These are phyloP conservation scores for Meiosimyza decipiens DNA, from an alignment of 2,888 invertebrate species.

Conservation along the genomic window DNA sequence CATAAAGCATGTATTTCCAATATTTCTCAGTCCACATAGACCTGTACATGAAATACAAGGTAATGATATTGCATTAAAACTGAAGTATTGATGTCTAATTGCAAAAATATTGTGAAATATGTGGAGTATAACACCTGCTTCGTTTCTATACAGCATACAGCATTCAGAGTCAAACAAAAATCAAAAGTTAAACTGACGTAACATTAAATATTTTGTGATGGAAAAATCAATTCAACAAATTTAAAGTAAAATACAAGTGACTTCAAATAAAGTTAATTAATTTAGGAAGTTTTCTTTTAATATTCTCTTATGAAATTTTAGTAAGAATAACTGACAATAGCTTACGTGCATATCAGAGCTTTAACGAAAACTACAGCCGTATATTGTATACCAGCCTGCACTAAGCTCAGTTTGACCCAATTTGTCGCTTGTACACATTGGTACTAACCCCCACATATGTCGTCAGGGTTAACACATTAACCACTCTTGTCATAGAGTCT, in stretches of 20 bases:
- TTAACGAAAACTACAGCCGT: too few species aligned
- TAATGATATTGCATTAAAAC: not conserved
- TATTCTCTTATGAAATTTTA: too few species aligned
- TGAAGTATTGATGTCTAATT: not conserved
- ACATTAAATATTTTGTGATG: conserved; percentile 18
- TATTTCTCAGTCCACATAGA: conserved; percentile 89
- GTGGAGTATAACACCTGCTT: conserved; percentile 36
- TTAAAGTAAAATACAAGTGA: not conserved
- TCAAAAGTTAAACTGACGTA: conserved; percentile 35
- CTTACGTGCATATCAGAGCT: too few species aligned
- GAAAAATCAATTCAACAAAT: not conserved
- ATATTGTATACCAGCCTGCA: too few species aligned
- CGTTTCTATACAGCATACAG: conserved; percentile 44
- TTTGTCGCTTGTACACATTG: too few species aligned
- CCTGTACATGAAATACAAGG: conserved; percentile 65
- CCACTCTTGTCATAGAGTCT: too few species aligned
- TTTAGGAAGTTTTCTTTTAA: too few species aligned
- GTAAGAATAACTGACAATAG: too few species aligned
- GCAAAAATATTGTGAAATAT: not conserved
- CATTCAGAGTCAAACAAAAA: conserved; percentile 45
- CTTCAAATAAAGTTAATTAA: too few species aligned
- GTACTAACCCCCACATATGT: too few species aligned
- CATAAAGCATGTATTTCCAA: conserved; percentile 78
- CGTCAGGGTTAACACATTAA: too few species aligned
- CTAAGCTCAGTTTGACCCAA: too few species aligned